These are phyloP conservation scores for Drosophila erecta DNA, from an alignment of 1,140 invertebrate genomes.

Conservation along the genomic window DNA sequence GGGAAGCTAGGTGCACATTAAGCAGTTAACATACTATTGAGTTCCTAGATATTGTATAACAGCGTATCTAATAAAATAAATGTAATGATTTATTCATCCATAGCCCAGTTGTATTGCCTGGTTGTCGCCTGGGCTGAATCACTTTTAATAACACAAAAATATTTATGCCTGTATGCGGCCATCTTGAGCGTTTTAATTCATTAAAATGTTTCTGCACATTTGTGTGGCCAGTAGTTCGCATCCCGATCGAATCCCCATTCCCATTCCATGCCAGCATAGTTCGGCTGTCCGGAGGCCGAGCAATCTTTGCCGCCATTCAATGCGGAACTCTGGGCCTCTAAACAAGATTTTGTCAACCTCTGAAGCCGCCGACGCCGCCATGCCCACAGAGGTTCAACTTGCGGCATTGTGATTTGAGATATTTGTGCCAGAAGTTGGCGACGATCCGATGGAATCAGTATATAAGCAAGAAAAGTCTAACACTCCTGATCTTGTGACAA, in stretches of 20 bases:
- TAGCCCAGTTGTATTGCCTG: not conserved
- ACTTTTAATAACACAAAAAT: conserved; percentile 41
- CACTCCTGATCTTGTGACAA: too few relatives aligned
- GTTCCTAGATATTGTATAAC: not conserved
- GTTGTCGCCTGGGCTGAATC: not conserved
- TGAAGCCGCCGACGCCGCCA: conserved; percentile 57
- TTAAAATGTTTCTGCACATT: conserved; percentile 72
- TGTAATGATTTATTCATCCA: too few relatives aligned
- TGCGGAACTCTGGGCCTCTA: conserved; percentile 62
- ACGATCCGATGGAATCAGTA: not conserved
- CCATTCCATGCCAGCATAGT: conserved; percentile 52
- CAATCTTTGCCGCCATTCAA: conserved; percentile 66
- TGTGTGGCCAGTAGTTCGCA: conserved; percentile 23
- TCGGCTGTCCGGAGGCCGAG: conserved; percentile 49
- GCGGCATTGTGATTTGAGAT: conserved; percentile 58
- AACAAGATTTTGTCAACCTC: conserved; percentile 79
- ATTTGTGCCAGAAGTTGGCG: conserved; percentile 64
- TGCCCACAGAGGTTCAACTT: conserved; percentile 40
- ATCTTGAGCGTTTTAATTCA: conserved; percentile 64
- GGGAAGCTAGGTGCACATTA: not conserved
- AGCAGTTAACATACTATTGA: not conserved
- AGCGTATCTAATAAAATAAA: too few relatives aligned
- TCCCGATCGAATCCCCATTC: conserved; percentile 24
- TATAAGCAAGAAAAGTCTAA: not conserved
- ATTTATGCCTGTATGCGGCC: conserved; percentile 27